Evolutionary conservation across 2,113 vertebrate genomes (phyloP).

Genomic region (Pimephales promelas): DNA sequence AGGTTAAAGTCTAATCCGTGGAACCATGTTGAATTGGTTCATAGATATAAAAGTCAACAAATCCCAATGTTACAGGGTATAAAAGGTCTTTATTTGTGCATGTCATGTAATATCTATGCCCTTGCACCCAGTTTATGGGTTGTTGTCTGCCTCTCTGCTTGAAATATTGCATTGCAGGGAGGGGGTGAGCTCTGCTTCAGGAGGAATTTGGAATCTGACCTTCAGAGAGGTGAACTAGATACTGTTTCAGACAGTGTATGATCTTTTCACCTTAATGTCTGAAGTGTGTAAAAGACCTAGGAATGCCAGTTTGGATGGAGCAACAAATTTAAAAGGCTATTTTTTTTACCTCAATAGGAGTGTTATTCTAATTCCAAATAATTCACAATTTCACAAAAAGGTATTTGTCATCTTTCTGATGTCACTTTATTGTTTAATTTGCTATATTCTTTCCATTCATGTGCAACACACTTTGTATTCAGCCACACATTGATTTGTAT

Average conservation of each 20-base stretch:
- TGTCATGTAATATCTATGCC: constrained; percentile 1
- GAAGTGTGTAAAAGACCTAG: neutral
- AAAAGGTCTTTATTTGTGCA: neutral
- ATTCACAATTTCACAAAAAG: neutral
- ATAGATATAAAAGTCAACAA: too few relatives aligned
- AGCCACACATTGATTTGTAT: constrained; percentile 29
- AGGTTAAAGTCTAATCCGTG: neutral
- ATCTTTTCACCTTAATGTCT: constrained; percentile 23
- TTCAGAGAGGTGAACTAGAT: constrained; percentile 46
- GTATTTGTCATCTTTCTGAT: neutral
- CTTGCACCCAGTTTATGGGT: constrained; percentile 14
- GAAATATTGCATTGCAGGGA: constrained; percentile 36
- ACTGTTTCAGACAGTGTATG: constrained; percentile 32
- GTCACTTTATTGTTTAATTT: constrained; percentile 3
- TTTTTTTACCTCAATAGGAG: neutral
- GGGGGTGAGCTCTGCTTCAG: constrained; percentile 23
- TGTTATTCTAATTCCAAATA: neutral
- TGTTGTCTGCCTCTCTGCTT: constrained; percentile 23
- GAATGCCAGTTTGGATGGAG: neutral
- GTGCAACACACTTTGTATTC: constrained; percentile 39
- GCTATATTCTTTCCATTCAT: neutral
- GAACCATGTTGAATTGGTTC: neutral
- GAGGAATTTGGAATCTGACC: constrained; percentile 56
- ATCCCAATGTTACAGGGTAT: neutral
- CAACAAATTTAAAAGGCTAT: neutral